Evolutionary conservation across 30 jellyfish, hydroid and myxozoan genomes (phyloP), one percentile per base, ranked within the genome.

Genomic region (Pseudorhiza aurosa): DNA sequence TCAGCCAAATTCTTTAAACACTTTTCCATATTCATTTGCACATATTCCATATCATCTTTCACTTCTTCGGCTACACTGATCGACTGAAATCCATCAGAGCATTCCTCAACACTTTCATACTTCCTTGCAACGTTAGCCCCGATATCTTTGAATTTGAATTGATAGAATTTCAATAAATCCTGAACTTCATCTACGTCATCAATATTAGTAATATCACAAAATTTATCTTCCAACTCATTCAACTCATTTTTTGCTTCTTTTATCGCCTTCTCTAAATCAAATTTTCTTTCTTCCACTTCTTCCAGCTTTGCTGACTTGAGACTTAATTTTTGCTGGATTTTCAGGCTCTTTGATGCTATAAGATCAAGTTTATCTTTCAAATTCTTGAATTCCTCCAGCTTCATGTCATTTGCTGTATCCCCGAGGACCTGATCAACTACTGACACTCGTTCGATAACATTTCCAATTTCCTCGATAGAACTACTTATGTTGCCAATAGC

Each of bases 381-480:
- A 8, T 21, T 57, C 8, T 9, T 42, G 42, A 64, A 7, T 29
- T 65, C 76, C 72, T 65, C 91, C 19, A 71, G 37, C 10, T 32
- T 39, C 1, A 80, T 18, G 10, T 80, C 91, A 4, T 14, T 25
- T 35, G 83, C 44, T 1, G 26, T 47, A 10, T 50, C 22, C 42
- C 58, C 22, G 19, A 80, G 35, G 18, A 43, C 82, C 8, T 67
- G 30, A 17, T 32, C 32, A 43, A 80, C 33, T 47, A 8, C 68
- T 22, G 84, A 84, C 32, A 80, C 44, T 50, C 42, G 60, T 29
- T 80, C 91, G 2, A 59, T 49, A 15, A 80, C 84, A 64, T 26
- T 36, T 42, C 14, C 39, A 31, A 80, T 80, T 12, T 65, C 91
- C 63, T 47, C 57, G 22, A 80, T 53, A 27, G 91, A 64, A 57